Evolutionary conservation across 2,113 vertebrate genomes (phyloP).

Genomic region (Rhadina sibilatrix): DNA sequence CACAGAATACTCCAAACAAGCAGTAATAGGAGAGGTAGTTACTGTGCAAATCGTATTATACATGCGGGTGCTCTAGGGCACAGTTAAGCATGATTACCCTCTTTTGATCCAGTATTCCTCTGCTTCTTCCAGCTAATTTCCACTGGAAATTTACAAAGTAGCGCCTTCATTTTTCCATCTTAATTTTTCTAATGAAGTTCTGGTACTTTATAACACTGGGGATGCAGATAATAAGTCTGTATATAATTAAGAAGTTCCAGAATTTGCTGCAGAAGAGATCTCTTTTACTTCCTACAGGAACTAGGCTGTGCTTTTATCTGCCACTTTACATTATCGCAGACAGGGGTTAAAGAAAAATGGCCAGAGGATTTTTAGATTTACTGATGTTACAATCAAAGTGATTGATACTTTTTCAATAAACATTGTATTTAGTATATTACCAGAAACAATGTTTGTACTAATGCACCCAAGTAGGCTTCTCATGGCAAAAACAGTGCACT

Average conservation of each 20-base stretch:
- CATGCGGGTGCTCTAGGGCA: conserved; percentile 77
- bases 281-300: conserved; percentile 42
- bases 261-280: conserved; percentile 65
- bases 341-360: conserved; percentile 6
- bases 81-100: conserved; percentile 81
- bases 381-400: background rate
- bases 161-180: conserved; percentile 78
- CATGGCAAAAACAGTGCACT: background rate
- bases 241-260: conserved; percentile 77
- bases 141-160: conserved; percentile 82
- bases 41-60: conserved; percentile 80
- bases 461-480: background rate
- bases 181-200: conserved; percentile 85
- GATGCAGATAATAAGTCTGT: conserved; percentile 77
- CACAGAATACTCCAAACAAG: conserved; percentile 80
- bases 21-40: conserved; percentile 79
- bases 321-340: background rate
- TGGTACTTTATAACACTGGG: conserved; percentile 75
- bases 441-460: background rate
- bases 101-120: conserved; percentile 83
- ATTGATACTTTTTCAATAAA: background rate
- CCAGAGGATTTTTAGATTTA: conserved; percentile 1
- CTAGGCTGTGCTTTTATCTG: background rate
- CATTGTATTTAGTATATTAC: background rate
- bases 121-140: conserved; percentile 82